Percentiles rank a stretch among this genome's conserved stretches.
Evolutionary conservation across 2,797 vertebrate genomes (phyloP).

Genomic region (Crocidura indochinensis): DNA sequence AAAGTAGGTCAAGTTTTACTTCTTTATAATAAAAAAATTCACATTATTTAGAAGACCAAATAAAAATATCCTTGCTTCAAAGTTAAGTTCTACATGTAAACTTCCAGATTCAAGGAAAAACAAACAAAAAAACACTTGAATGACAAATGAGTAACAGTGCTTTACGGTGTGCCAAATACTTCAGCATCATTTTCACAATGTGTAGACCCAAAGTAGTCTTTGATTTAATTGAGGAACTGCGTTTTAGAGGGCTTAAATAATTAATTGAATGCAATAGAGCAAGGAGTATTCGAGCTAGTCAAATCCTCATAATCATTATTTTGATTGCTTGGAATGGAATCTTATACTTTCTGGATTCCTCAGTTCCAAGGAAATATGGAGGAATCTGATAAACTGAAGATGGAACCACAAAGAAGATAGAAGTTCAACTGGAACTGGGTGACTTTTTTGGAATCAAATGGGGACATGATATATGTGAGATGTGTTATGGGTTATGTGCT

Average conservation of each 20-base stretch:
- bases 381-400: not conserved
- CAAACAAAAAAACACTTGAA: not conserved
- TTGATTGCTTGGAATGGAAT: not conserved
- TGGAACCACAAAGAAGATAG: not conserved
- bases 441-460: not conserved
- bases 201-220: not conserved
- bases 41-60: slow-evolving; percentile 34
- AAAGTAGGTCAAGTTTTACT: slow-evolving; percentile 55
- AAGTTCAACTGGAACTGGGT: not conserved
- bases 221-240: not conserved
- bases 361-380: not conserved
- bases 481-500: not conserved
- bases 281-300: not conserved
- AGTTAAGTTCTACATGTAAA: slow-evolving; percentile 65
- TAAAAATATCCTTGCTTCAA: slow-evolving; percentile 48
- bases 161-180: not conserved
- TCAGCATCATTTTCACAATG: not conserved
- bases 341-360: not conserved
- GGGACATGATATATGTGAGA: not conserved
- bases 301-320: not conserved
- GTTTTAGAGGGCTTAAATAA: not conserved
- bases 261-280: not conserved
- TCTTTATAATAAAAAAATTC: slow-evolving; percentile 56
- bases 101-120: not conserved
- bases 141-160: slow-evolving; percentile 58